Conservation (phyloP, 2,797 vertebrate genomes). For the Varecia variegata region DNA sequence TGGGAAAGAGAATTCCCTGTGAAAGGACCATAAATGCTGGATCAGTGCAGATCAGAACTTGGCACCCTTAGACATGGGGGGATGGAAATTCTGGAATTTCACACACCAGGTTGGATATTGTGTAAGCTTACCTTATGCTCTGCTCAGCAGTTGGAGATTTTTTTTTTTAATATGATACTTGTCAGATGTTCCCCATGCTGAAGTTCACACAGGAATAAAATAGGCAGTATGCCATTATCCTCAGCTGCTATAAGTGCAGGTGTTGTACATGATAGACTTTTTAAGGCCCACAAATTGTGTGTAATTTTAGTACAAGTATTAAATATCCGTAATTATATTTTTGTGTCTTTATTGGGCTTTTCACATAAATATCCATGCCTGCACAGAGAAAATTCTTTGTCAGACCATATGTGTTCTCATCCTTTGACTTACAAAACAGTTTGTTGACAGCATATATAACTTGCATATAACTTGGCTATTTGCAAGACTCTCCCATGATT, state of each 20-base stretch:
- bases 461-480: not conserved
- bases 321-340: slow-evolving; percentile 26
- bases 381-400: slow-evolving; percentile 15
- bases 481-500: not conserved
- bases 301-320: slow-evolving; percentile 43
- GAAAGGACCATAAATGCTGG: slow-evolving; percentile 44
- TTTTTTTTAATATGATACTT: not conserved
- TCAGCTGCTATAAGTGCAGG: not conserved
- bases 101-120: slow-evolving; percentile 42
- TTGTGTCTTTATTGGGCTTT: slow-evolving; percentile 38
- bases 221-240: not conserved
- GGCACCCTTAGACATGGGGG: not conserved
- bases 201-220: not conserved
- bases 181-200: not conserved
- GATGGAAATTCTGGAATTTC: slow-evolving; percentile 59
- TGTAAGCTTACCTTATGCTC: slow-evolving; percentile 50
- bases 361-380: not conserved
- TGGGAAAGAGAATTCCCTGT: not conserved
- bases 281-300: not conserved
- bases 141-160: slow-evolving; percentile 2
- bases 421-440: not conserved
- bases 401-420: not conserved
- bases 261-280: not conserved
- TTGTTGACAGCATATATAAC: not conserved
- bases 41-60: slow-evolving; percentile 60